These are phyloP conservation scores for Tangara arthus DNA, from an alignment of 2,797 vertebrate species.

Conservation along the genomic window DNA sequence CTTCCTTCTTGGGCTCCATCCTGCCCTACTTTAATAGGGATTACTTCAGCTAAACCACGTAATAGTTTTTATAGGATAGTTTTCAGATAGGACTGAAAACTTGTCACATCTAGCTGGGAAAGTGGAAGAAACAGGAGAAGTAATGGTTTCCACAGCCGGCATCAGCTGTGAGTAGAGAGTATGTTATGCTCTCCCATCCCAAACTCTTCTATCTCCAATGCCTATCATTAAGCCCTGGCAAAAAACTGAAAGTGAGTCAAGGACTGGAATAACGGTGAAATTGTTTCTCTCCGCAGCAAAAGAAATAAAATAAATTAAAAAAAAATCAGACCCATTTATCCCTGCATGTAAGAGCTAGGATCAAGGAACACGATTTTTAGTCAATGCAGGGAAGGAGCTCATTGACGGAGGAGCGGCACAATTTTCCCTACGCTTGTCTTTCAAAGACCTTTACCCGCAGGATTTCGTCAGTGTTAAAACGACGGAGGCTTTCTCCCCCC, in stretches of 20 bases:
- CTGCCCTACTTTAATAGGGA: constrained; percentile 51
- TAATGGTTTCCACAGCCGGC: not conserved
- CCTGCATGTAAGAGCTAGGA: not conserved
- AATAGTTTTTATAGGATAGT: not conserved
- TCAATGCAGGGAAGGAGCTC: not conserved
- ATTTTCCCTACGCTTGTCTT: not conserved
- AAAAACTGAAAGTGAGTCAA: not conserved
- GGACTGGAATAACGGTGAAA: not conserved
- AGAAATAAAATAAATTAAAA: not conserved
- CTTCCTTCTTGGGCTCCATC: not conserved
- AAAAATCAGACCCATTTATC: not conserved
- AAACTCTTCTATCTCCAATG: not conserved
- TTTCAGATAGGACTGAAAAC: not conserved
- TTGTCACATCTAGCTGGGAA: not conserved
- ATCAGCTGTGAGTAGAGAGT: rapidly evolving
- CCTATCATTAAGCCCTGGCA: rapidly evolving
- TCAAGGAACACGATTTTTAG: not conserved
- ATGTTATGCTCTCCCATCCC: rapidly evolving
- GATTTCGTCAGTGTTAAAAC: not conserved
- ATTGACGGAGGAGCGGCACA: not conserved
- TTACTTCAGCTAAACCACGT: constrained; percentile 26
- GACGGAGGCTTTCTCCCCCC: not conserved
- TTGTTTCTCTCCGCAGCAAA: not conserved
- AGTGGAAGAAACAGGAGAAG: not conserved
- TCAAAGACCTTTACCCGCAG: not conserved